These are phyloP conservation scores for Tetranychus piercei DNA, from an alignment of 2,888 invertebrate species.

Conservation along the genomic window DNA sequence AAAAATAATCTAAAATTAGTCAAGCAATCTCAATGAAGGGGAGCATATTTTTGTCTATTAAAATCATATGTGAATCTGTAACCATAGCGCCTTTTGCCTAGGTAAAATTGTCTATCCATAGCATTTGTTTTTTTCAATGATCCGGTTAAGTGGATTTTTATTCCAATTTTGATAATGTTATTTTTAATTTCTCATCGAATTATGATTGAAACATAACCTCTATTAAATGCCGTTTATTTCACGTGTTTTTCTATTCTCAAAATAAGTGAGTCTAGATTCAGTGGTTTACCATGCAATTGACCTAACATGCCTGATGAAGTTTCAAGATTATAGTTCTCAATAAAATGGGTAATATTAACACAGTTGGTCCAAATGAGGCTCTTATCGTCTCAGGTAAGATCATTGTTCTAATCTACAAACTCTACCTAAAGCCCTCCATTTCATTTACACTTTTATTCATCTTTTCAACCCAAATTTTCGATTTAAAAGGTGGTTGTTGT, in stretches of 20 bases:
- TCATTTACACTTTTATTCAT: neutral
- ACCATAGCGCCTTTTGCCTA: no score
- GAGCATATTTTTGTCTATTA: no score
- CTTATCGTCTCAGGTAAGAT: slow-evolving; percentile 61
- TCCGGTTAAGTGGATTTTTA: no score
- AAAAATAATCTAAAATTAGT: no score
- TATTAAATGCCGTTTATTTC: neutral
- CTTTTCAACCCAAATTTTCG: slow-evolving; percentile 12
- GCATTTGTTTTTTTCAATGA: no score
- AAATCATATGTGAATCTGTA: no score
- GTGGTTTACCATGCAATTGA: neutral
- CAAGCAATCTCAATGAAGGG: no score
- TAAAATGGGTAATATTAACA: slow-evolving; percentile 85
- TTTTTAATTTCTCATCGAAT: neutral
- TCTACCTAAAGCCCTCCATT: neutral
- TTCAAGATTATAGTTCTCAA: neutral
- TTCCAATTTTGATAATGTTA: no score
- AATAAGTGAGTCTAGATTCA: neutral
- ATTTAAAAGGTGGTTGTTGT: slow-evolving; percentile 64
- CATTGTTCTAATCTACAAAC: neutral
- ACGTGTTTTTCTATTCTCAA: neutral
- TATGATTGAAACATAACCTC: neutral
- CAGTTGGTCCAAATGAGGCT: slow-evolving; percentile 91
- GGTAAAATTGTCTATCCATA: no score
- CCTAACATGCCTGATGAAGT: no score